Evolutionary conservation across 2,888 invertebrate species (phyloP).

Genomic region (Neuroscelio doddi): DNA sequence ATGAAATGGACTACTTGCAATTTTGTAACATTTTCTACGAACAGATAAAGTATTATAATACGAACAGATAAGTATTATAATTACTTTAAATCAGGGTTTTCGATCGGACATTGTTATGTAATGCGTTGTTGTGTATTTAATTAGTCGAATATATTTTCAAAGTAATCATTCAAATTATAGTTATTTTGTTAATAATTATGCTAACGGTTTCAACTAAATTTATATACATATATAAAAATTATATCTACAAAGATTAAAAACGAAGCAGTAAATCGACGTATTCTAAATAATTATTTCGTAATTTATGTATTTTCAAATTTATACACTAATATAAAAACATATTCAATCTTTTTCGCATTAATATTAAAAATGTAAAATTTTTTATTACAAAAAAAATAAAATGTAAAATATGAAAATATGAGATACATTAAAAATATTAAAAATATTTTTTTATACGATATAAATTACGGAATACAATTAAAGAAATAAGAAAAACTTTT

Average conservation of each 20-base stretch:
- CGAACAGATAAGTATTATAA: not conserved
- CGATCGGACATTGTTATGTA: not conserved
- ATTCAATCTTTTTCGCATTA: not conserved
- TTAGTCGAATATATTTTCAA: no score
- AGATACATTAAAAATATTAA: not conserved
- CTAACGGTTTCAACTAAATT: no score
- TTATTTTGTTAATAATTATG: no score
- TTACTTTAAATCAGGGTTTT: not conserved
- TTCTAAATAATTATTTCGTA: no score
- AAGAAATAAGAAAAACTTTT: not conserved
- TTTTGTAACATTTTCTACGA: slow-evolving; percentile 3
- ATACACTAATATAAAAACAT: not conserved
- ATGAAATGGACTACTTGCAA: not conserved
- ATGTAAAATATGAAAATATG: slow-evolving; percentile 2
- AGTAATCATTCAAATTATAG: no score
- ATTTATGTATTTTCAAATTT: not conserved
- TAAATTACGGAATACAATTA: slow-evolving; percentile 3
- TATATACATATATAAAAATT: no score
- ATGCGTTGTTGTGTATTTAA: slow-evolving; percentile 15
- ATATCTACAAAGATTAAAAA: not conserved
- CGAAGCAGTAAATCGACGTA: slow-evolving; percentile 3
- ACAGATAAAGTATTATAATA: not conserved
- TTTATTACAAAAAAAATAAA: not conserved
- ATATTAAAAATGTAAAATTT: no score
- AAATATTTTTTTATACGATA: slow-evolving; percentile 8